These are phyloP conservation scores for Arenicola marina DNA, from an alignment of 2,888 invertebrate genomes.

Conservation along the genomic window DNA sequence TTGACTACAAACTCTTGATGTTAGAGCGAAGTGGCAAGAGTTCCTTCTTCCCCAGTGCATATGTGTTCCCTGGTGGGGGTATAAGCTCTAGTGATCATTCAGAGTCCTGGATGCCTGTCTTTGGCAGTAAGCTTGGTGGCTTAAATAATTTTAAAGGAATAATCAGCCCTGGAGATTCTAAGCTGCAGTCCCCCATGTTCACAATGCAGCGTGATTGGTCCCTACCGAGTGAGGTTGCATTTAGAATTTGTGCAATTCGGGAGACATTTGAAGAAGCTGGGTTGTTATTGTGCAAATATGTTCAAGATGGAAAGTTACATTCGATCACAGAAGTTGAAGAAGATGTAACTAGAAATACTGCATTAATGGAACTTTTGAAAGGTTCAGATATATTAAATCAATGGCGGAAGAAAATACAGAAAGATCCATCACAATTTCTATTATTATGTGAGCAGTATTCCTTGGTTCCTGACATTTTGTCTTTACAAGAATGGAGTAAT, in stretches of 20 bases:
- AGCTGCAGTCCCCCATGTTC: slow-evolving; percentile 11
- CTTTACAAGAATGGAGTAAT: slow-evolving; percentile 79
- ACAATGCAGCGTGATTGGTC: background rate
- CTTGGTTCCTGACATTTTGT: slow-evolving; percentile 80
- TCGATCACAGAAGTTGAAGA: too few relatives aligned
- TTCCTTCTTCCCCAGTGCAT: slow-evolving; percentile 75
- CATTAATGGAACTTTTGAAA: too few relatives aligned
- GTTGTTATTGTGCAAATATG: slow-evolving; percentile 58
- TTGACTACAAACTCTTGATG: slow-evolving; percentile 57
- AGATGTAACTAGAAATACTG: too few relatives aligned
- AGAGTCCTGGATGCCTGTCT: slow-evolving; percentile 72
- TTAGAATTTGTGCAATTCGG: slow-evolving; percentile 81
- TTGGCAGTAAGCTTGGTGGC: slow-evolving; percentile 57
- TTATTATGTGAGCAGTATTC: slow-evolving; percentile 71
- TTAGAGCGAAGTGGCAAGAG: slow-evolving; percentile 70
- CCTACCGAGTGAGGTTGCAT: slow-evolving; percentile 68
- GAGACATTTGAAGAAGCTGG: slow-evolving; percentile 93
- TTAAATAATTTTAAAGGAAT: too few relatives aligned
- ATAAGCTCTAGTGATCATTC: slow-evolving; percentile 72
- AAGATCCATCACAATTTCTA: slow-evolving; percentile 71
- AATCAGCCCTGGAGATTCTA: background rate
- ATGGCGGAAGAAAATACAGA: slow-evolving; percentile 61
- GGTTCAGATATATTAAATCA: background rate
- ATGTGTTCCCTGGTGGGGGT: slow-evolving; percentile 87
- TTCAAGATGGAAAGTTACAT: background rate